Percentiles rank a stretch among this genome's conserved stretches.
These are phyloP conservation scores for Periparus ater DNA, from an alignment of 2,797 vertebrate genomes.

Conservation along the genomic window DNA sequence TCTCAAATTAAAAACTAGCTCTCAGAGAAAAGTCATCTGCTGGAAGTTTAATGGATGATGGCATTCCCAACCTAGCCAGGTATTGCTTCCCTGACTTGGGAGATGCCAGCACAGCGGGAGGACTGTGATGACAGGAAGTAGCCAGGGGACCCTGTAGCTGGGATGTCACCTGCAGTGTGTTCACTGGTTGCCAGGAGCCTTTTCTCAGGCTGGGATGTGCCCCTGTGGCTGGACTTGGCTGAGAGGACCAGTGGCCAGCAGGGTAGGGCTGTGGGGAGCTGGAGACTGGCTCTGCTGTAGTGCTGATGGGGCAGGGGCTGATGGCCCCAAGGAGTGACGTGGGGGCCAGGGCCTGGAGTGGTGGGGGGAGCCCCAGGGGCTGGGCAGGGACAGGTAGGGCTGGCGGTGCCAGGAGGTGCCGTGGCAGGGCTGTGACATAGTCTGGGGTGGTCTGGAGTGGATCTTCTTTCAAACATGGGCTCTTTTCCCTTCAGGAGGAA, in stretches of 20 bases:
- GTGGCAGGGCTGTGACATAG: neutral
- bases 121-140: neutral
- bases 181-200: neutral
- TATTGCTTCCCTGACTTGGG: neutral
- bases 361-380: neutral
- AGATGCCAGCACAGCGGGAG: neutral
- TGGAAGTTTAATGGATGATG: neutral
- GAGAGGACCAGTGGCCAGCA: neutral
- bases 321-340: neutral
- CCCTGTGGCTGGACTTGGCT: neutral
- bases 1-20: neutral
- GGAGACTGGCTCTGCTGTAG: neutral
- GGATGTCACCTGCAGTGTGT: neutral
- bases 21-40: neutral
- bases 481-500: neutral
- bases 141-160: too few relatives aligned
- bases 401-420: neutral
- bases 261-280: neutral
- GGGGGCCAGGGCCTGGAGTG: neutral
- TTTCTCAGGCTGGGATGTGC: neutral
- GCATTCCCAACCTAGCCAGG: fast-evolving
- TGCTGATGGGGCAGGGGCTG: neutral
- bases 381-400: neutral
- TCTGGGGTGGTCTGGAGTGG: neutral
- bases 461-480: neutral